A percentile compares a stretch with the other conserved stretches of the same genome.
phyloP scores from a whole-genome alignment of 2,888 invertebrate species.

The Megalurothrips usitatus region DNA sequence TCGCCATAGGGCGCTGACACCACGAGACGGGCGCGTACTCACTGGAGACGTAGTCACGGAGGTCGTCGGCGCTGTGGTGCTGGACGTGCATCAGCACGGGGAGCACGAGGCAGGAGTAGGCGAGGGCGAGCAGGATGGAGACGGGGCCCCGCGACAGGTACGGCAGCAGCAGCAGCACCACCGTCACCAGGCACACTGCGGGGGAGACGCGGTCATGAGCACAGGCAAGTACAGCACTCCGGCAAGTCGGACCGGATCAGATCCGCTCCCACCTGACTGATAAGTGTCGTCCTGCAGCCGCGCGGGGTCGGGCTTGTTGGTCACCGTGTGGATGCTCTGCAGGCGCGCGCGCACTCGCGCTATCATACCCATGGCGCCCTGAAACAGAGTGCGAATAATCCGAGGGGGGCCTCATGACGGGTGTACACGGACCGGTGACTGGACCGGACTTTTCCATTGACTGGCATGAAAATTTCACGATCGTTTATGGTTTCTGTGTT shows the following conservation, averaged over 20 bases:
- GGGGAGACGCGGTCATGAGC: background rate
- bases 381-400: too few species aligned
- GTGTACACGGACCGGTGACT: background rate
- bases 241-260: background rate
- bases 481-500: too few species aligned
- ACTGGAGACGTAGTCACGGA: slow-evolving; percentile 1
- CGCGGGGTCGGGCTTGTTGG: slow-evolving; percentile 34
- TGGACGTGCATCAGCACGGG: slow-evolving; percentile 57
- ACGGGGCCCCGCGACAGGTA: slow-evolving; percentile 56
- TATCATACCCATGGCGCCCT: slow-evolving; percentile 38
- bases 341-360: slow-evolving; percentile 38
- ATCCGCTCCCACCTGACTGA: background rate
- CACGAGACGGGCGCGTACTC: too few species aligned
- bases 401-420: too few species aligned
- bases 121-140: slow-evolving; percentile 58
- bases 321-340: slow-evolving; percentile 35
- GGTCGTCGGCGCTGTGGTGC: slow-evolving; percentile 3
- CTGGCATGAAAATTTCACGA: too few species aligned
- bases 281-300: slow-evolving; percentile 37
- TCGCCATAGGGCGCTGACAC: too few species aligned
- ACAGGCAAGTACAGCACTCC: background rate
- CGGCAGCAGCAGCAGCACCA: slow-evolving; percentile 61
- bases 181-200: slow-evolving; percentile 62
- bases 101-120: slow-evolving; percentile 62
- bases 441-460: too few species aligned